Conservation (phyloP, 2,888 invertebrate genomes). For the Epiblema foenella region DNA sequence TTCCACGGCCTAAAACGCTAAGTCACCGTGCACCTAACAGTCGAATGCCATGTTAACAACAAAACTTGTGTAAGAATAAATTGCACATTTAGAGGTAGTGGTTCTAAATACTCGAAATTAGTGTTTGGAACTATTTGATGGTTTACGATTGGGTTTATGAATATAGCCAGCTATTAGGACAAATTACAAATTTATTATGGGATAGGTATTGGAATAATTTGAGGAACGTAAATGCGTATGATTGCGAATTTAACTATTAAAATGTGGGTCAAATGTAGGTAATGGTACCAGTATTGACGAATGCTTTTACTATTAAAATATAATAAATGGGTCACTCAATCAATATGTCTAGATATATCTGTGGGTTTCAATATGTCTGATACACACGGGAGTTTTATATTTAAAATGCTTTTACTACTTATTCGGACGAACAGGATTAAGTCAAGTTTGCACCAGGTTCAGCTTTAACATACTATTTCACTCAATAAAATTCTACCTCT, state of each 20-base stretch:
- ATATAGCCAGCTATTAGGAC: conserved; percentile 56
- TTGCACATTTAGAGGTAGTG: conserved; percentile 46
- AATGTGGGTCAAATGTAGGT: not conserved
- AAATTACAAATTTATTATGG: conserved; percentile 7
- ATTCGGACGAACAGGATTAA: too few species aligned
- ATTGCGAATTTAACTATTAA: not conserved
- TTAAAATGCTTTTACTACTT: too few species aligned
- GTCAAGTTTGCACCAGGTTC: too few species aligned
- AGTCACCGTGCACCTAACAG: conserved; percentile 58
- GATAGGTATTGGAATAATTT: conserved; percentile 9
- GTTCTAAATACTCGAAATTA: conserved; percentile 25
- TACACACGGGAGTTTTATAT: too few species aligned
- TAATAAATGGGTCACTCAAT: too few species aligned
- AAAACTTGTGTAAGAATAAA: conserved; percentile 45
- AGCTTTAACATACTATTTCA: too few species aligned
- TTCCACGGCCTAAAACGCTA: conserved; percentile 46
- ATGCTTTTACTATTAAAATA: too few species aligned
- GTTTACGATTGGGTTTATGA: conserved; percentile 62
- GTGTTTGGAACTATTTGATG: conserved; percentile 38
- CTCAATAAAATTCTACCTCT: too few species aligned
- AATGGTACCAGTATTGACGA: too few species aligned
- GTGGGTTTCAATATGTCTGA: too few species aligned
- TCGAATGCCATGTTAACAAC: conserved; percentile 57
- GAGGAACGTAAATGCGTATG: not conserved
- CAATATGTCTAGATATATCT: too few species aligned